phyloP scores from a whole-genome alignment of 2,888 invertebrate genomes.

The Sphecodes monilicornis region DNA sequence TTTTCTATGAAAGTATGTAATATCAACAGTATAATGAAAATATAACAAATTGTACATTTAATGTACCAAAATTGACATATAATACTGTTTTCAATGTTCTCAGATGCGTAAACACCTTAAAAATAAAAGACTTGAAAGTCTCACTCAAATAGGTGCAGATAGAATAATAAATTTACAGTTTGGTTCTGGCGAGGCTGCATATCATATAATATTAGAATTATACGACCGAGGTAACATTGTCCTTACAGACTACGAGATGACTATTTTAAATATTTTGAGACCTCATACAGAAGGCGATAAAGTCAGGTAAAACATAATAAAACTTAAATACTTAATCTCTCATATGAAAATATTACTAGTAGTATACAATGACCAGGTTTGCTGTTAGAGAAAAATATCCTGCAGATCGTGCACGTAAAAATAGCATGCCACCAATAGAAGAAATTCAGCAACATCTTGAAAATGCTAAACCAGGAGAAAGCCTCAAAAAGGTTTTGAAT shows the following conservation, averaged over 20 bases:
- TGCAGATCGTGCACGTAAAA: conserved; percentile 89
- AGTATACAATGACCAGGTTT: conserved; percentile 86
- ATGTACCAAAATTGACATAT: neutral
- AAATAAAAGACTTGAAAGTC: conserved; percentile 95
- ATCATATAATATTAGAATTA: conserved; percentile 97
- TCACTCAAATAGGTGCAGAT: conserved; percentile 95
- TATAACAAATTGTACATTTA: neutral
- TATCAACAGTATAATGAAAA: neutral
- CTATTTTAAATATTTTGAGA: conserved; percentile 95
- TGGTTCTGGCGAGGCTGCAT: conserved; percentile 96
- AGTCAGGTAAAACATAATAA: conserved; percentile 85
- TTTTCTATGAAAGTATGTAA: conserved; percentile 97
- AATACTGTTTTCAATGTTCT: conserved; percentile 36
- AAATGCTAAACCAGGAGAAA: conserved; percentile 90
- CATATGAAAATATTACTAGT: neutral
- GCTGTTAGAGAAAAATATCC: conserved; percentile 97
- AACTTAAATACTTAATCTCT: neutral
- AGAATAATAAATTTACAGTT: conserved; percentile 98
- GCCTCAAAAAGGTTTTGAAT: conserved; percentile 92
- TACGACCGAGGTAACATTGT: conserved; percentile 98
- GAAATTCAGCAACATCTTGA: conserved; percentile 87
- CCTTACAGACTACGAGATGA: conserved; percentile 95
- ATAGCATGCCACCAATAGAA: conserved; percentile 86
- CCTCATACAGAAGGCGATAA: conserved; percentile 97
- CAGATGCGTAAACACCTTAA: conserved; percentile 97